Evolutionary conservation across 2,113 vertebrate species (phyloP).

Genomic region (Loxodonta africana): DNA sequence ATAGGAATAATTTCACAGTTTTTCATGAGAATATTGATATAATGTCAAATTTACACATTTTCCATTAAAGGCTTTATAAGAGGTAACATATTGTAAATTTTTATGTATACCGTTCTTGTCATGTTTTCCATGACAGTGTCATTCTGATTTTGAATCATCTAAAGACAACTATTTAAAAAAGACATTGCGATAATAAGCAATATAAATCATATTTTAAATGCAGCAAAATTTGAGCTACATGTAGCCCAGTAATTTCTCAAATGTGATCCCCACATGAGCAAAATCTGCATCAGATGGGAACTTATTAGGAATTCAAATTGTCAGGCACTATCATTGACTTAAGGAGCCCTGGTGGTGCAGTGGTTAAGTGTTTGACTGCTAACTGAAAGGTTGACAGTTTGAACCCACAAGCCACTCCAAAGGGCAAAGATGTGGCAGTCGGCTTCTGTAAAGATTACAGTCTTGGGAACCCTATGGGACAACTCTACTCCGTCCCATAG

Average conservation of each 20-base stretch:
- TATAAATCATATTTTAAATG: slow-evolving; percentile 65
- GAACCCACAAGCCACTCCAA: too few species aligned
- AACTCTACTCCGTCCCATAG: too few species aligned
- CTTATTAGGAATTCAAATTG: slow-evolving; percentile 7
- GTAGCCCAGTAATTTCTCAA: background rate
- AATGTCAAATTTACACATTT: slow-evolving; percentile 74
- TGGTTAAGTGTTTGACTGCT: too few species aligned
- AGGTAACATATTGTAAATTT: slow-evolving; percentile 71
- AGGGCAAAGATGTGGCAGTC: too few species aligned
- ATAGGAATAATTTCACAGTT: slow-evolving; percentile 81
- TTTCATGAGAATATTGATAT: slow-evolving; percentile 82
- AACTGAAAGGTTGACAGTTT: too few species aligned
- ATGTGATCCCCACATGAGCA: background rate
- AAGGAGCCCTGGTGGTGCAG: too few species aligned
- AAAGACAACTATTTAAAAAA: slow-evolving; percentile 35
- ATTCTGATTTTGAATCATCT: slow-evolving; percentile 50
- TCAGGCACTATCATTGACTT: background rate
- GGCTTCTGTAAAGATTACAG: too few species aligned
- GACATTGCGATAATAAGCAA: background rate
- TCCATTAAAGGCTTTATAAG: slow-evolving; percentile 68
- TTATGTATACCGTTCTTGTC: slow-evolving; percentile 56
- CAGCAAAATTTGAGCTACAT: background rate
- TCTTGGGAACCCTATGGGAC: too few species aligned
- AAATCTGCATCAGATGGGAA: background rate
- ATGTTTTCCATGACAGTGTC: background rate